Percentiles rank a stretch among this genome's conserved stretches.
These are phyloP conservation scores for Thelaira solivaga DNA, from an alignment of 2,888 invertebrate species.

Conservation along the genomic window DNA sequence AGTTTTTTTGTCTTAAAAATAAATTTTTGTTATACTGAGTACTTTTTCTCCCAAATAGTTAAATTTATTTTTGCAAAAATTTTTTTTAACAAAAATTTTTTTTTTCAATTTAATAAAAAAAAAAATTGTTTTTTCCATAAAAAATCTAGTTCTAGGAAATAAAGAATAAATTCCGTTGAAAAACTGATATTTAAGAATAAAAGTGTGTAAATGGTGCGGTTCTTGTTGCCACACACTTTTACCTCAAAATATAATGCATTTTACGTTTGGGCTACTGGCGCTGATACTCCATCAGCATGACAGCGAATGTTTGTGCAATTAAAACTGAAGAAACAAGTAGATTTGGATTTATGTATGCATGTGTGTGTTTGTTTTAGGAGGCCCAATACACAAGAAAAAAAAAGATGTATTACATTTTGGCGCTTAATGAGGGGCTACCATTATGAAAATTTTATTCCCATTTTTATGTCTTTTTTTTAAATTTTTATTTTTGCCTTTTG, in stretches of 20 bases:
- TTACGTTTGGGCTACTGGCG: slow-evolving; percentile 53
- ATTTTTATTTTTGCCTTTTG: slow-evolving; percentile 46
- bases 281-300: too few relatives aligned
- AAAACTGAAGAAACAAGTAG: background rate
- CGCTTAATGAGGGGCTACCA: slow-evolving; percentile 59
- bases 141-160: background rate
- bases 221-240: slow-evolving; percentile 42
- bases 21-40: too few relatives aligned
- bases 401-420: slow-evolving; percentile 59
- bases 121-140: background rate
- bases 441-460: slow-evolving; percentile 59
- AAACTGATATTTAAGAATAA: background rate
- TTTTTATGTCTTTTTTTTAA: slow-evolving; percentile 47
- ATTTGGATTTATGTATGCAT: background rate
- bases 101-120: background rate
- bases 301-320: slow-evolving; percentile 35
- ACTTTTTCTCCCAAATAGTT: background rate
- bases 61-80: background rate
- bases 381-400: background rate
- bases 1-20: too few relatives aligned
- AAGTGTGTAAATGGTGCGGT: slow-evolving; percentile 13
- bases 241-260: slow-evolving; percentile 52
- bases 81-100: background rate
- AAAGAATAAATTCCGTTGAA: slow-evolving; percentile 5
- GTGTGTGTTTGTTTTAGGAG: background rate